phyloP scores from a whole-genome alignment of 2,888 invertebrate genomes.

The Lithophane socia region DNA sequence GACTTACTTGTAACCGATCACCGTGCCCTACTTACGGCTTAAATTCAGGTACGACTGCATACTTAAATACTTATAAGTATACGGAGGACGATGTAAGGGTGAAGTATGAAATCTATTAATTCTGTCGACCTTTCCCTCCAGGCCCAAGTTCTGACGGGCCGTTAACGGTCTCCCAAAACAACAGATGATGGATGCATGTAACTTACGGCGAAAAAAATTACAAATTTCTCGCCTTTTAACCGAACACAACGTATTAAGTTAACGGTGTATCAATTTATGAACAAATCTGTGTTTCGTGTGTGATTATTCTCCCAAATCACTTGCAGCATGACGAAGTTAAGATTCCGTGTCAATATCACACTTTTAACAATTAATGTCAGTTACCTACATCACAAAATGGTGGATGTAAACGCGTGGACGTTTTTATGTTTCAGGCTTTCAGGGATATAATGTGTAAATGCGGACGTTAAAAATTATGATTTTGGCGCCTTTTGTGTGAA shows the following conservation, averaged over 20 bases:
- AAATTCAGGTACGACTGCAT: constrained; percentile 28
- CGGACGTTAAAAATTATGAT: constrained; percentile 48
- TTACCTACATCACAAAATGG: constrained; percentile 64
- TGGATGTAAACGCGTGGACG: constrained; percentile 34
- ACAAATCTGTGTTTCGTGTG: constrained; percentile 74
- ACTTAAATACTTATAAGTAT: constrained; percentile 39
- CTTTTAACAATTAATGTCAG: constrained; percentile 61
- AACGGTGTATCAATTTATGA: constrained; percentile 81
- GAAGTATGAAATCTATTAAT: constrained; percentile 69
- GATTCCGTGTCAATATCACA: constrained; percentile 69
- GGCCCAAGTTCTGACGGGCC: constrained; percentile 54
- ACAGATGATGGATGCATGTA: constrained; percentile 73
- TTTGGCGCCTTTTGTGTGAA: constrained; percentile 53
- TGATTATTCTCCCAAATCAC: constrained; percentile 69
- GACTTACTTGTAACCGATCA: constrained; percentile 28
- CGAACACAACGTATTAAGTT: constrained; percentile 81
- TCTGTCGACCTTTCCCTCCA: constrained; percentile 64
- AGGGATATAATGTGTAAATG: constrained; percentile 52
- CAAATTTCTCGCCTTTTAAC: constrained; percentile 86
- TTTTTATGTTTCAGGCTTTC: constrained; percentile 57
- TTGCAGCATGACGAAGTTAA: constrained; percentile 67
- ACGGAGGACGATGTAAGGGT: constrained; percentile 31
- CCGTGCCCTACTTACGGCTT: constrained; percentile 30
- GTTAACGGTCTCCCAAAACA: constrained; percentile 71
- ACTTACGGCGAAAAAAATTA: constrained; percentile 78